These are phyloP conservation scores for Pelodytes ibericus DNA, from an alignment of 2,797 vertebrate species.

Conservation along the genomic window DNA sequence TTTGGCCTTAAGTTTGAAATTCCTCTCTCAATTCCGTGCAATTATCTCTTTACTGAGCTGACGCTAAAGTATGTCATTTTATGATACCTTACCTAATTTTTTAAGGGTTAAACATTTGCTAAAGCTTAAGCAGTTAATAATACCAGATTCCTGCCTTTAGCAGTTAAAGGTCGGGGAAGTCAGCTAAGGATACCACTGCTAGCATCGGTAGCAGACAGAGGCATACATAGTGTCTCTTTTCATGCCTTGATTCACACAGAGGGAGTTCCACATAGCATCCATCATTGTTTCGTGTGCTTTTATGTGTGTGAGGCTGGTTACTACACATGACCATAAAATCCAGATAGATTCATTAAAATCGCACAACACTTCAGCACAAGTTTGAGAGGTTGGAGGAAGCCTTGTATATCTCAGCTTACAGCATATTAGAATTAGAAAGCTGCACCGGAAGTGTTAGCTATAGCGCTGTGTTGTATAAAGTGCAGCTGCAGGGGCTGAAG, in stretches of 20 bases:
- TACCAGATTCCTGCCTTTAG: neutral
- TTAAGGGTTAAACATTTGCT: no score
- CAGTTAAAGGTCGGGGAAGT: neutral
- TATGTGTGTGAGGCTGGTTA: neutral
- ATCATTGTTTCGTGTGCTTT: neutral
- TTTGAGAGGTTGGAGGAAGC: no score
- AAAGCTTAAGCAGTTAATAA: no score
- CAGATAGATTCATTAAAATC: neutral
- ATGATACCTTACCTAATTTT: no score
- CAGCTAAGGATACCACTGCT: neutral
- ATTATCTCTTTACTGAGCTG: no score
- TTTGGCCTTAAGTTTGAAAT: no score
- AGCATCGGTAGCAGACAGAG: neutral
- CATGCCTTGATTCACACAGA: neutral
- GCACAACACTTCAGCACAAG: no score
- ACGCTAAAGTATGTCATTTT: no score
- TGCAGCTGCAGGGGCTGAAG: neutral
- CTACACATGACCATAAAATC: conserved; percentile 6
- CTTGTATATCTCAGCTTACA: neutral
- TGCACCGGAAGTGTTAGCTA: neutral
- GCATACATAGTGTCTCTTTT: neutral
- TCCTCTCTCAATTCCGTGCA: no score
- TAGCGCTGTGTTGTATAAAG: neutral
- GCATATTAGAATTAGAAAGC: neutral
- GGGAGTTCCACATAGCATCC: neutral